Conservation (phyloP, 2,797 vertebrate species). For the Enteromius radiatus region DNA sequence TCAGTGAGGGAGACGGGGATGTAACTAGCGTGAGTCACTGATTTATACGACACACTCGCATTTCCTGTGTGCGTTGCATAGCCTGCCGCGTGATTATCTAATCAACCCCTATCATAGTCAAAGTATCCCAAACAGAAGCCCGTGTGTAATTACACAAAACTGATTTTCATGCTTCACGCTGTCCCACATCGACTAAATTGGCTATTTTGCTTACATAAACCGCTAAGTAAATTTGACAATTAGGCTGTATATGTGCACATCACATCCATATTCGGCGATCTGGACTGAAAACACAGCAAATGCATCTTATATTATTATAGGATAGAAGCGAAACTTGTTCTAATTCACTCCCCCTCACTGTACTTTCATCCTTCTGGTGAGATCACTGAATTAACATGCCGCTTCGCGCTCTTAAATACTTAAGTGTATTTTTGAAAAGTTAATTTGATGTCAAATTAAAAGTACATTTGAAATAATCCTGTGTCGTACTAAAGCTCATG, state of each 20-base stretch:
- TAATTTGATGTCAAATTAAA: neutral
- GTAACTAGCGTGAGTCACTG: constrained; percentile 63
- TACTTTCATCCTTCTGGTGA: neutral
- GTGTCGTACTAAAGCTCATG: neutral
- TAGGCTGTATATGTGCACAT: neutral
- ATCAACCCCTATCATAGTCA: constrained; percentile 6
- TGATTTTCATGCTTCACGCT: neutral
- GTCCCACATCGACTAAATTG: neutral
- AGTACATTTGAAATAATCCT: neutral
- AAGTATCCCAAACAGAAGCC: neutral
- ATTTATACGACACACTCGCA: constrained; percentile 41
- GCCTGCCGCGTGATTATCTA: neutral
- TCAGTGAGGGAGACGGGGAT: constrained; percentile 71
- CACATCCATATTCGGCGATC: neutral
- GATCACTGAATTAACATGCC: neutral
- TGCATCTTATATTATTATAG: neutral
- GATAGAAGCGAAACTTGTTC: neutral
- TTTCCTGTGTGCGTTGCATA: neutral
- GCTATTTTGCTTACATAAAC: constrained; percentile 1
- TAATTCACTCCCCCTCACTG: neutral
- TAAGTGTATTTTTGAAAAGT: neutral
- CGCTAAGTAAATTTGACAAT: neutral
- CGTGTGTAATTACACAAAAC: neutral
- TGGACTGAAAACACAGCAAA: neutral
- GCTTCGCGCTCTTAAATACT: neutral